Conservation (phyloP, 2,797 vertebrate species). For the Cynodonichthys magdalenae region DNA sequence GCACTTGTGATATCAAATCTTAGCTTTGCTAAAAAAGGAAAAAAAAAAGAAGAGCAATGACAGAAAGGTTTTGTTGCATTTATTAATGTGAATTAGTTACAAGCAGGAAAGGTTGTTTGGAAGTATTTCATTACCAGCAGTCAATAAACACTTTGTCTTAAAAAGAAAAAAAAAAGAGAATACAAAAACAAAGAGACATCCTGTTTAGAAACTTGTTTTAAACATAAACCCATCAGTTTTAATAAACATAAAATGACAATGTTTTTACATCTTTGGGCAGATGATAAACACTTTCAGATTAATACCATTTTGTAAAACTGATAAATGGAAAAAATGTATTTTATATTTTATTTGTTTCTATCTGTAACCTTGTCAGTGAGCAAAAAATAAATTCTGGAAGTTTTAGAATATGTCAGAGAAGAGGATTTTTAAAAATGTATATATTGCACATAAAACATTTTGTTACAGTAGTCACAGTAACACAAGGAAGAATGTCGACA, state of each 20-base stretch:
- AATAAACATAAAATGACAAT: too few relatives aligned
- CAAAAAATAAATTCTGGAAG: neutral
- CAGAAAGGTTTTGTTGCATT: too few relatives aligned
- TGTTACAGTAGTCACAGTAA: neutral
- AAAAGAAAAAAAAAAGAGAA: too few relatives aligned
- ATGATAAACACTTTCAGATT: too few relatives aligned
- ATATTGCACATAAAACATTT: neutral
- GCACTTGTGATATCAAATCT: neutral
- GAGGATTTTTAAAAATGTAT: neutral
- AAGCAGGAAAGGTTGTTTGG: too few relatives aligned
- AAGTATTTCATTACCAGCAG: too few relatives aligned
- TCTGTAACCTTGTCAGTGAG: neutral
- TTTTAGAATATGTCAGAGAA: neutral
- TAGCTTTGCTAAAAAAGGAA: neutral
- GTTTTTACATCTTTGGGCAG: too few relatives aligned
- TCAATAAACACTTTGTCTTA: too few relatives aligned
- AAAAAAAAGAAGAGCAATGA: neutral
- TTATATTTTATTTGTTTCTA: neutral
- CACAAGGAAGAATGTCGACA: neutral
- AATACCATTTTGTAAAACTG: neutral
- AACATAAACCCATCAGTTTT: too few relatives aligned
- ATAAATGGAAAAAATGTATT: neutral
- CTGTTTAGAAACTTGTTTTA: too few relatives aligned
- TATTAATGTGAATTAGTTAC: too few relatives aligned
- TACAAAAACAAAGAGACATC: too few relatives aligned